phyloP scores from a whole-genome alignment of 2,888 invertebrate genomes.

The Taenaris catops region DNA sequence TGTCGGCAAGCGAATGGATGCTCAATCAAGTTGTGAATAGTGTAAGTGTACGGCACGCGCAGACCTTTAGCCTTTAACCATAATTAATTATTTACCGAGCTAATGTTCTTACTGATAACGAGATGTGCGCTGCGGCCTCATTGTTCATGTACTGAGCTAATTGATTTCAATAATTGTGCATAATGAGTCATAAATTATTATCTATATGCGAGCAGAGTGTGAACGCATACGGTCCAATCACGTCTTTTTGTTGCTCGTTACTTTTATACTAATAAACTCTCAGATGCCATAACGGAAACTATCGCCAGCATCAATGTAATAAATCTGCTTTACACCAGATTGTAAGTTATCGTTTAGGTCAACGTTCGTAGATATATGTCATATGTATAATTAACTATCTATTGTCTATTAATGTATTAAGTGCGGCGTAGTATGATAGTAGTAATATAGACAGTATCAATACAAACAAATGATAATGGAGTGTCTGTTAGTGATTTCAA shows the following conservation, averaged over 20 bases:
- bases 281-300: conserved; percentile 8
- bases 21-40: conserved; percentile 34
- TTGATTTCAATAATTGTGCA: conserved; percentile 49
- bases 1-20: conserved; percentile 42
- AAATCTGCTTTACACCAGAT: conserved; percentile 18
- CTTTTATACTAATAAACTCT: conserved; percentile 13
- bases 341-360: conserved; percentile 16
- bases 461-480: neutral
- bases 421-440: conserved; percentile 9
- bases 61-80: conserved; percentile 68
- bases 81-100: conserved; percentile 63
- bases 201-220: conserved; percentile 29
- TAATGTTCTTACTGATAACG: conserved; percentile 57
- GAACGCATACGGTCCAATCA: conserved; percentile 6
- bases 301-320: conserved; percentile 10
- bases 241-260: conserved; percentile 10
- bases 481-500: too few species aligned
- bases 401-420: conserved; percentile 11
- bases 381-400: conserved; percentile 6
- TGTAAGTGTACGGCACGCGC: conserved; percentile 61
- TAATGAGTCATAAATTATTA: conserved; percentile 34
- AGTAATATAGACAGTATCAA: too few species aligned
- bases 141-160: conserved; percentile 52
- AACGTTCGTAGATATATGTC: conserved; percentile 11
- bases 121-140: conserved; percentile 51